Evolutionary conservation across 2,797 vertebrate genomes (phyloP), one percentile per base, ranked within the genome.

Genomic region (Sylvilagus floridanus): DNA sequence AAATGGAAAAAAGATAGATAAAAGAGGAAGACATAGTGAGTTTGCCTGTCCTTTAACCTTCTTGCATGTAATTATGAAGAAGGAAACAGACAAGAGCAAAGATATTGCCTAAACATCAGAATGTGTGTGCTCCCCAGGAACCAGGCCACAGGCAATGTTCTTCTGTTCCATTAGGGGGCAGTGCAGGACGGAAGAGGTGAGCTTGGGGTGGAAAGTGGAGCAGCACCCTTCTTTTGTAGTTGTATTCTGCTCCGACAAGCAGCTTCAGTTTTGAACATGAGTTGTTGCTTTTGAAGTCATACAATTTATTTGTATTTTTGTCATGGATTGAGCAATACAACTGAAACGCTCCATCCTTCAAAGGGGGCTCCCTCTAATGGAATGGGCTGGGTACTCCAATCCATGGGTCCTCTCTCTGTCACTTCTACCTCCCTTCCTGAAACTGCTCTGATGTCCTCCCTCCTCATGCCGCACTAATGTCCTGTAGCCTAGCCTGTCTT

Each of bases 401-500:
- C 57, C 2, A 0, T 0, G 2, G 13, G 13, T 54, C 26, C 26
- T 28, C 21, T 54, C 11, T 7, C 42, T 6, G 4, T 8, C 63
- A 5, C 30, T 82, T 37, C 52, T 65, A 14, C 13, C 4, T 0
- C 28, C 4, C 17, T 22, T 2, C 4, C 8, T 16, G 1, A 6
- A 2, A 21, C 2, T 11, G 0, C 9, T 65, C 22, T 52, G 4
- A 1, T 3, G 47, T 47, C 21, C 7, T 54, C 4, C 11, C 42
- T 3, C 2, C 35, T 2, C 4, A 2, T 0, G 9, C 3, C 30
- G 28, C 2, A 0, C 9, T 4, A 19, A 21, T 13, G 17, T 19
- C 54, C 71, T 66, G 2, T 26, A 22, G 11, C 37, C 26, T 63
- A 6, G 4, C n/a, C 37, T 17, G 5, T 3, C 28, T 30, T 47